Base-by-base conservation (phyloP, 2,113 vertebrate genomes). In the Hippocampus mohnikei region DNA sequence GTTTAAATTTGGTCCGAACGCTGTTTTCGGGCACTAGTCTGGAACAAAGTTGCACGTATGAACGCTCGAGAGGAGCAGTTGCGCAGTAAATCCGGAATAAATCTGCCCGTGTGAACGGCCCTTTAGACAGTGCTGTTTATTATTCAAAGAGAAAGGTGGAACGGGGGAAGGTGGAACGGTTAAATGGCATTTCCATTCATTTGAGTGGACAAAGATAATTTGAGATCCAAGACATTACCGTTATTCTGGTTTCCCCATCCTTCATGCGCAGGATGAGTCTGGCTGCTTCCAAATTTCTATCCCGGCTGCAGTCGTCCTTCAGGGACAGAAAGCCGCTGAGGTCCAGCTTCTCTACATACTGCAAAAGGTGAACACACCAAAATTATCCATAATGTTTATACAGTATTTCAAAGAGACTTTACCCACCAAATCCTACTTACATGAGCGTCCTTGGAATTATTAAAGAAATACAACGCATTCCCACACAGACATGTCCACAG, bases 401-500 rank as follows among this genome's bases (percentile, higher is more conserved):
- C n/a, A n/a, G n/a, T n/a, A 67, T 53, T 18, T 53, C 21, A 21
- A 23, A 48, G 41, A 25, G 23, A 23, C 62, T 64, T 23, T 2
- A 44, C n/a, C 63, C 3, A 46, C 16, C 23, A n/a, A 21, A 1
- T 58, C 46, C 25, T 58, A 84, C 91, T 92, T 91, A 95, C 95
- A 81, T 93, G 88, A 5, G 67, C 66, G 60, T 95, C 94, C 78
- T 91, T 91, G 48, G 89, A 85, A 23, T 86, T 92, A 7, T 89
- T 86, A 82, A 94, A 95, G 90, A 96, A 95, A 84, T 88, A 92
- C 52, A 96, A 83, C 0, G 86, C 77, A 75, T 93, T 92, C 12
- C 94, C 95, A 70, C 91, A 93, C 46, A 96, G 89, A 33, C 94
- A 93, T 0, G 94, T 93, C 95, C 95, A 95, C 71, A 93, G 89